Conservation (phyloP, 2,113 vertebrate genomes). For the Cyanoderma ruficeps region DNA sequence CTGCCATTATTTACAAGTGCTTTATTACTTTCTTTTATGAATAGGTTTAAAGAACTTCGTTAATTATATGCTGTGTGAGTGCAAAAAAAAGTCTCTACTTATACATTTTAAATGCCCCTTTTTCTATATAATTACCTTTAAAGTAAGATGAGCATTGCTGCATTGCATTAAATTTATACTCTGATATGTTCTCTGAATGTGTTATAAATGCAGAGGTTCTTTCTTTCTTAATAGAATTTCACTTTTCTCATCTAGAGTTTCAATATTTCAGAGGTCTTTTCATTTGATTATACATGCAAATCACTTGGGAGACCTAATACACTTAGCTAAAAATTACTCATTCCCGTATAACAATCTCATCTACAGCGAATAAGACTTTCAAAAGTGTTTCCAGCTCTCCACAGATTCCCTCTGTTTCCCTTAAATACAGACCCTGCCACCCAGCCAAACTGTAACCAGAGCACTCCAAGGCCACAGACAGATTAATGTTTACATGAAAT, state of each 20-base stretch:
- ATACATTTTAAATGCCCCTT: constrained; percentile 61
- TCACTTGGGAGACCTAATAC: constrained; percentile 60
- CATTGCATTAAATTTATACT: constrained; percentile 62
- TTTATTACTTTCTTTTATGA: constrained; percentile 75
- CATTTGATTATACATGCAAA: constrained; percentile 68
- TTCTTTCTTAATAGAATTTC: constrained; percentile 68
- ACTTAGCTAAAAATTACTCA: constrained; percentile 66
- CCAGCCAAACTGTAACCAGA: background rate
- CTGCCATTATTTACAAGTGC: constrained; percentile 75
- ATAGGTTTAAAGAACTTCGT: constrained; percentile 70
- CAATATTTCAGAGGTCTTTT: constrained; percentile 62
- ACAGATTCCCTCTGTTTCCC: background rate
- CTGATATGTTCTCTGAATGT: constrained; percentile 47
- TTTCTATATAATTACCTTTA: constrained; percentile 73
- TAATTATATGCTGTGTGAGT: constrained; percentile 73
- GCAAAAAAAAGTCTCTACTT: constrained; percentile 59
- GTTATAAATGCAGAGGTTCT: constrained; percentile 60
- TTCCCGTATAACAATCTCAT: constrained; percentile 47
- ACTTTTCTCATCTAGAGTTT: constrained; percentile 63
- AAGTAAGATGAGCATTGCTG: constrained; percentile 70
- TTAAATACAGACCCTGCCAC: background rate
- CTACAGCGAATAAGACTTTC: constrained; percentile 40
- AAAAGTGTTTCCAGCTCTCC: background rate
- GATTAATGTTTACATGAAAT: background rate
- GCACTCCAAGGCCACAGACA: background rate